These are phyloP conservation scores for Chloroceryle inda DNA, from an alignment of 2,797 vertebrate species.

Conservation along the genomic window DNA sequence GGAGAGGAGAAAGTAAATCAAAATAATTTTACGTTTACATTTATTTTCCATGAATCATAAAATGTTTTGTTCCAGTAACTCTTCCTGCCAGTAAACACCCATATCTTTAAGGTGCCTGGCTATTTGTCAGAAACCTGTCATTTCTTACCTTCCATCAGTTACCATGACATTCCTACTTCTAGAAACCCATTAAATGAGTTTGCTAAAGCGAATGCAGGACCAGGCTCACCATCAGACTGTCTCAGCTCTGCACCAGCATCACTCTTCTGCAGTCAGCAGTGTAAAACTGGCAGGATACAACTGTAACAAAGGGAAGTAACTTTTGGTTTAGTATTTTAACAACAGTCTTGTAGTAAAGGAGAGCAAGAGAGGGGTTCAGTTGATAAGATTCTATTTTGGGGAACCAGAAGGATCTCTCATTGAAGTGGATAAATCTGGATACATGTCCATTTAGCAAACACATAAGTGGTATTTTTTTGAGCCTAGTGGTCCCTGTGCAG, in stretches of 20 bases:
- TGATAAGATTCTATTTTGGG: not conserved
- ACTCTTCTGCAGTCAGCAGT: not conserved
- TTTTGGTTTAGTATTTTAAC: not conserved
- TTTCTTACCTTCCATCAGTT: conserved; percentile 52
- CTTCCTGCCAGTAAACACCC: conserved; percentile 2
- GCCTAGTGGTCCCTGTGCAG: not conserved
- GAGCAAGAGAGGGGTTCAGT: not conserved
- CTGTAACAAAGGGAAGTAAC: not conserved
- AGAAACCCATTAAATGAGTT: conserved; percentile 21
- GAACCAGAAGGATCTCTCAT: not conserved
- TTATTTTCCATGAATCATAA: conserved; percentile 30
- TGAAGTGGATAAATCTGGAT: not conserved
- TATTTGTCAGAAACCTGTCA: conserved; percentile 36
- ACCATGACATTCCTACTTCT: not conserved
- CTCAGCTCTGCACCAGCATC: not conserved
- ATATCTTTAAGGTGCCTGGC: not conserved
- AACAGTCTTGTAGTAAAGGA: not conserved
- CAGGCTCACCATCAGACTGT: not conserved
- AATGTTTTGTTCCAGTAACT: not conserved
- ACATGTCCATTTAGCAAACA: not conserved
- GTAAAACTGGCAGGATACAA: not conserved
- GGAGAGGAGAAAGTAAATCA: conserved; percentile 6
- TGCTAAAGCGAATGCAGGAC: not conserved
- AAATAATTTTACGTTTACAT: conserved; percentile 6
- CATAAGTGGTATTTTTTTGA: not conserved